Base-by-base conservation (phyloP, 2,113 vertebrate species). In the Brachyhypopomus occidentalis region DNA sequence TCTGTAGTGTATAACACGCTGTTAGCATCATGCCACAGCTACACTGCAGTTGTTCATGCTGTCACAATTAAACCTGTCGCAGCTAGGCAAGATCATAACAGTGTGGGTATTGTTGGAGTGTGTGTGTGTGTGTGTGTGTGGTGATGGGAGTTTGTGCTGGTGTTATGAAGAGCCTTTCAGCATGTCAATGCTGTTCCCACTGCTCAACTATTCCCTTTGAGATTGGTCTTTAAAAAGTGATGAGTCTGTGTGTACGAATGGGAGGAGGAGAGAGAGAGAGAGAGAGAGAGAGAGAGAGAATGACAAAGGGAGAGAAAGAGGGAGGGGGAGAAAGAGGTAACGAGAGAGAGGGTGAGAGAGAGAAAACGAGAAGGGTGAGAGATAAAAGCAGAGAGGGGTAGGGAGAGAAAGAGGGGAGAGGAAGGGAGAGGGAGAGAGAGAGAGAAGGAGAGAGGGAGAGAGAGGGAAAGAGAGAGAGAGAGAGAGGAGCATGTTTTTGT, bases 301-400 rank as follows among this genome's bases (percentile, higher is more conserved):
- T 58, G 22, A 25, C 36, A 55, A 52, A 27, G 76, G 16, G 84
- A 70, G 78, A 45, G 72, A 71, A 41, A 79, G 62, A 19, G 14
- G 27, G 4, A 6, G 71, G 78, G 45, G 23, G 30, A 85, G 76
- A 81, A 83, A 73, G 72, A 79, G 85, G 84, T 41, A 38, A 16
- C 20, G 55, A 38, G 9, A 75, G 30, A 75, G 55, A 89, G 90
- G 90, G 86, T 3, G 30, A 30, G 30, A 30, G 30, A 30, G 30
- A 30, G 30, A 30, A 3, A 30, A 30, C 17, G 41, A 45, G 9
- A 45, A 1, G 9, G 9, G 41, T 8, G 41, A 45, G 41, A 11
- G 41, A 45, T 6, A 11, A 11, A 45, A 11, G 9, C 6, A 45
- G 41, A 45, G 41, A 45, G 41, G 9, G 41, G 9, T 6, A 45